Conservation (phyloP, 1,140 invertebrate genomes). For the Cataglyphis hispanica region DNA sequence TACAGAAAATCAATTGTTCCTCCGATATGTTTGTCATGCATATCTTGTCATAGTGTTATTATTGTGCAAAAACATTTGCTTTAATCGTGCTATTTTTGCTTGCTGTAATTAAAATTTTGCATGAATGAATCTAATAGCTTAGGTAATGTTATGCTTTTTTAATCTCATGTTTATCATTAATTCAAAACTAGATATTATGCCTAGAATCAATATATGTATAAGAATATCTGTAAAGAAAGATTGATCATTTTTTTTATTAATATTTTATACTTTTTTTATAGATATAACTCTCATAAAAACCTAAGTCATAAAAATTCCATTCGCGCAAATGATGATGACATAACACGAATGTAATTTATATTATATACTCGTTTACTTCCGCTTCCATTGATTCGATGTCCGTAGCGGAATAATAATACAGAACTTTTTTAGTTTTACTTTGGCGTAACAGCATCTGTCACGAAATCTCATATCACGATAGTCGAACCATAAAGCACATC, state of each 20-base stretch:
- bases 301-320: not conserved
- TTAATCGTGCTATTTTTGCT: not conserved
- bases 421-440: constrained; percentile 46
- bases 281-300: not conserved
- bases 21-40: not conserved
- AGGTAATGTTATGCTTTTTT: not conserved
- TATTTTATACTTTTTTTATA: too few species aligned
- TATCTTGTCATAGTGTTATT: not conserved
- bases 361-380: constrained; percentile 9
- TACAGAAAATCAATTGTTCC: not conserved
- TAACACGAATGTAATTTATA: constrained; percentile 20
- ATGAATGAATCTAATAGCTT: constrained; percentile 10
- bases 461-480: constrained; percentile 38
- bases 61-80: not conserved
- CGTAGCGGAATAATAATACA: constrained; percentile 1
- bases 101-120: not conserved
- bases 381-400: not conserved
- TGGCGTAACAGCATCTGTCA: constrained; percentile 22
- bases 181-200: not conserved
- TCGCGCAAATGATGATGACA: not conserved
- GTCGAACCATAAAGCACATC: constrained; percentile 34
- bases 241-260: constrained; percentile 5
- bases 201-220: not conserved
- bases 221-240: not conserved
- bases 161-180: not conserved